These are phyloP conservation scores for Parnassius mnemosyne DNA, from an alignment of 2,888 invertebrate genomes.

Conservation along the genomic window DNA sequence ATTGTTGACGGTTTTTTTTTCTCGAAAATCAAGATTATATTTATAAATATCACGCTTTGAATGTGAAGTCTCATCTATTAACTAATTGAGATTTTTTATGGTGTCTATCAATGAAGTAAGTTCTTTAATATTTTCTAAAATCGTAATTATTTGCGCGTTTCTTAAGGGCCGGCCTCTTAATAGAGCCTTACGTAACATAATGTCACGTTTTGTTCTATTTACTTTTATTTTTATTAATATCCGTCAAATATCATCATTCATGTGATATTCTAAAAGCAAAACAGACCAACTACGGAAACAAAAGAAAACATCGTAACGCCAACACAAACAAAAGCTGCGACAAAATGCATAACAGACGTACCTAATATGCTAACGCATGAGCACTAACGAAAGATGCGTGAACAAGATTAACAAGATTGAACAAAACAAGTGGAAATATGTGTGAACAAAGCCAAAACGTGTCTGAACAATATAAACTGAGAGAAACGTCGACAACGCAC, in stretches of 20 bases:
- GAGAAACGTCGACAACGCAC: not conserved
- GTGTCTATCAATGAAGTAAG: no score
- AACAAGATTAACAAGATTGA: conserved; percentile 6
- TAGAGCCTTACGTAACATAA: no score
- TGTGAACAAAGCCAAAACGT: conserved; percentile 16
- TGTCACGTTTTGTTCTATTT: no score
- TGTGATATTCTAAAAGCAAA: not conserved
- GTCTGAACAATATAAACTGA: conserved; percentile 7
- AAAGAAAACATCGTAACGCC: not conserved
- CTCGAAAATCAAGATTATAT: no score
- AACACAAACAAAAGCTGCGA: conserved; percentile 10
- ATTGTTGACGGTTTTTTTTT: no score
- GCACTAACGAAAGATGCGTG: conserved; percentile 3
- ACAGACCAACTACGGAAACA: conserved; percentile 3
- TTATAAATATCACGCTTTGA: no score
- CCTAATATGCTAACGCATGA: conserved; percentile 12
- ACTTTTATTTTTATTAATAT: no score
- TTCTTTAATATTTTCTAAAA: no score
- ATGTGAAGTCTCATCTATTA: no score
- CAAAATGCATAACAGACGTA: conserved; percentile 10
- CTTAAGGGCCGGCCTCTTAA: no score
- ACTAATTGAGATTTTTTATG: no score
- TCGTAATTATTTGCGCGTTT: no score
- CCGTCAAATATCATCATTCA: not conserved
- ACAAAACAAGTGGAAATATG: conserved; percentile 9